These are phyloP conservation scores for Brenthis daphne DNA, from an alignment of 2,888 invertebrate genomes.

Conservation along the genomic window DNA sequence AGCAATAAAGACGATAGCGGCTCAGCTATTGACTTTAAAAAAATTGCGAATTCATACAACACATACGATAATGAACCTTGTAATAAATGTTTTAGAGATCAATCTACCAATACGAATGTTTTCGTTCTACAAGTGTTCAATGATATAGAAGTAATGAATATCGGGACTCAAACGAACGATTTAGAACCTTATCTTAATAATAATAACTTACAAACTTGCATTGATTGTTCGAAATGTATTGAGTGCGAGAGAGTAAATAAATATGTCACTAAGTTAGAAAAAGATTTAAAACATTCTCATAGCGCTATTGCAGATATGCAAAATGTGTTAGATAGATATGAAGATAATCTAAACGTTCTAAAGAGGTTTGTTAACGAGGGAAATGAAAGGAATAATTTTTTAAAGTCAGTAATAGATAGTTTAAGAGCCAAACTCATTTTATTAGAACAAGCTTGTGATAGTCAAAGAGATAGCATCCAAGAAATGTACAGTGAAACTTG, in stretches of 20 bases:
- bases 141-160: constrained; percentile 38
- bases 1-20: not conserved
- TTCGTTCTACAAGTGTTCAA: constrained; percentile 35
- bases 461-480: constrained; percentile 52
- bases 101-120: constrained; percentile 26
- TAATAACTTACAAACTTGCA: constrained; percentile 48
- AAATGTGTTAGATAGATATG: constrained; percentile 55
- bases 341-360: constrained; percentile 56
- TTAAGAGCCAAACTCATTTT: constrained; percentile 54
- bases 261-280: constrained; percentile 55
- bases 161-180: constrained; percentile 35
- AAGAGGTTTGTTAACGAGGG: constrained; percentile 55
- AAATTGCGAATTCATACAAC: too few relatives aligned
- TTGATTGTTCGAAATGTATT: constrained; percentile 51
- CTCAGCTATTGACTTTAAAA: too few relatives aligned
- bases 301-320: constrained; percentile 51
- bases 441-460: constrained; percentile 54
- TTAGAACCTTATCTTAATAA: constrained; percentile 44
- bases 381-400: constrained; percentile 51
- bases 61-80: too few relatives aligned
- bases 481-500: constrained; percentile 48
- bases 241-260: constrained; percentile 55
- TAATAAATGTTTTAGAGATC: constrained; percentile 2
- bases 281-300: constrained; percentile 49
- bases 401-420: constrained; percentile 51